A percentile compares a stretch with the other conserved stretches of the same genome.
These are phyloP conservation scores for Biston stratarius DNA, from an alignment of 2,888 invertebrate species.

Conservation along the genomic window DNA sequence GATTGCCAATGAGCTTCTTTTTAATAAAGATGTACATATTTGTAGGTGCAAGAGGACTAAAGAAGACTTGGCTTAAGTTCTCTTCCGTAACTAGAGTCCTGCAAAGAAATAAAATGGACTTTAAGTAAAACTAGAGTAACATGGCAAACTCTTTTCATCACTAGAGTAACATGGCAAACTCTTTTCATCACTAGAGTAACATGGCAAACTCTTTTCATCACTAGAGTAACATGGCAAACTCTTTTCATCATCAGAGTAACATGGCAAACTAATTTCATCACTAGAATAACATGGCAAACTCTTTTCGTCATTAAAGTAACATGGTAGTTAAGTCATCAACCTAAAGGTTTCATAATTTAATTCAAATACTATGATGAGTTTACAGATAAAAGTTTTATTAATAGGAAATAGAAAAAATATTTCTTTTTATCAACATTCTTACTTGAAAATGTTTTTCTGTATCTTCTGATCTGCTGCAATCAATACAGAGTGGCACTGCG, in stretches of 20 bases:
- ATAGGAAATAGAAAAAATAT: background rate
- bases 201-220: background rate
- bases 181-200: no score
- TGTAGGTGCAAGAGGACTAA: conserved; percentile 72
- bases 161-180: no score
- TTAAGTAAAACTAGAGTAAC: background rate
- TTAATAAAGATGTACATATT: conserved; percentile 83
- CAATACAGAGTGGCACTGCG: conserved; percentile 72
- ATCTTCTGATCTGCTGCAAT: conserved; percentile 78
- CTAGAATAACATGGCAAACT: no score
- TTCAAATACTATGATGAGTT: no score
- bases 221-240: no score
- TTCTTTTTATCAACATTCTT: conserved; percentile 22
- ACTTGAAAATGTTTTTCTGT: conserved; percentile 75
- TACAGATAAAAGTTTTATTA: no score
- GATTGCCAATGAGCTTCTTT: conserved; percentile 60
- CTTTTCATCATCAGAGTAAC: background rate
- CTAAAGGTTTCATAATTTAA: no score
- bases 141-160: background rate
- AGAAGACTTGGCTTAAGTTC: conserved; percentile 72
- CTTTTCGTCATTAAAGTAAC: background rate
- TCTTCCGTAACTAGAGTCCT: conserved; percentile 81
- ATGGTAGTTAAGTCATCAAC: no score
- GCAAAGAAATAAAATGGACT: conserved; percentile 25
- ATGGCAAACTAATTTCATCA: no score